Percentiles rank a stretch among this genome's conserved stretches.
phyloP scores from a whole-genome alignment of 2,888 invertebrate species.

The Synanthedon vespiformis region DNA sequence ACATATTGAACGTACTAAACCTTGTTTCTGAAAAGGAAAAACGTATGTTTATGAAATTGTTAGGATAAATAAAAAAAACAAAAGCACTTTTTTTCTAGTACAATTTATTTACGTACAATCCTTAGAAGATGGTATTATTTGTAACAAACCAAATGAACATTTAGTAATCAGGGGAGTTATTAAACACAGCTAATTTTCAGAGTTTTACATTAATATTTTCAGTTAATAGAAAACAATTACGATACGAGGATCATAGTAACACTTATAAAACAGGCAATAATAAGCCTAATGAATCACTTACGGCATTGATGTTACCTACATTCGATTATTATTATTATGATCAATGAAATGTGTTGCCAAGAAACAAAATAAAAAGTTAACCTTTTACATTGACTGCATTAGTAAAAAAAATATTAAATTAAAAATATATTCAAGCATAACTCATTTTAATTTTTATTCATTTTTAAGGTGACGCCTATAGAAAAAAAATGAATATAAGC shows the following conservation, averaged over 20 bases:
- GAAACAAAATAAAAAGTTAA: too few relatives aligned
- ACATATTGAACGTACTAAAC: neutral
- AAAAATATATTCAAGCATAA: too few relatives aligned
- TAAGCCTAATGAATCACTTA: neutral
- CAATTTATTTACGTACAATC: constrained; percentile 19
- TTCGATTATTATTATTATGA: too few relatives aligned
- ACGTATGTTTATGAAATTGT: too few relatives aligned
- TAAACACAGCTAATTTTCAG: neutral
- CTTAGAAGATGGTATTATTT: constrained; percentile 15
- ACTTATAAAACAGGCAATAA: neutral
- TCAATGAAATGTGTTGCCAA: too few relatives aligned
- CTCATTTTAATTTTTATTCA: too few relatives aligned
- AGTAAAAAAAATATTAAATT: too few relatives aligned
- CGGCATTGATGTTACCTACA: neutral
- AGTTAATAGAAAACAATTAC: neutral
- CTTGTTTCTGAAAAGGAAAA: too few relatives aligned
- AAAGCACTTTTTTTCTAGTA: constrained; percentile 6
- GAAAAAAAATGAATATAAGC: too few relatives aligned
- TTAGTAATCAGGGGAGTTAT: neutral
- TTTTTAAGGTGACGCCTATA: too few relatives aligned
- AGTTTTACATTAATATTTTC: neutral
- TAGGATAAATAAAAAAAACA: neutral
- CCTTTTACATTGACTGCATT: too few relatives aligned
- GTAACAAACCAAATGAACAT: neutral
- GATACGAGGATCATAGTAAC: neutral